phyloP scores from a whole-genome alignment of 2,113 vertebrate species.

The Barbus barbus region DNA sequence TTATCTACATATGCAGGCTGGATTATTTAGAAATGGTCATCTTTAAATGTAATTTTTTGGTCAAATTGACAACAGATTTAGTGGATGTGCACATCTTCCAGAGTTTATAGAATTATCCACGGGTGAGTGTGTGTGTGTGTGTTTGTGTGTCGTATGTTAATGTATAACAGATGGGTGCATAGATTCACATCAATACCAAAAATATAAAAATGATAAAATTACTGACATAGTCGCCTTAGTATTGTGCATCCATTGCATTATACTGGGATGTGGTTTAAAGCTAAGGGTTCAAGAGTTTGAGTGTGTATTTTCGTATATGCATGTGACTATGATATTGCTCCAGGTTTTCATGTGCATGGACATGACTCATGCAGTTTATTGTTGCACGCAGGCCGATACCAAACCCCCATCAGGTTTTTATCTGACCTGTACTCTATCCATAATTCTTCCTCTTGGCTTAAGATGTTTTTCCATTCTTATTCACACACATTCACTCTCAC shows the following conservation, averaged over 20 bases:
- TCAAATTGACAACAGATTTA: neutral
- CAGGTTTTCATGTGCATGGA: constrained; percentile 4
- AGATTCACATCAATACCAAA: neutral
- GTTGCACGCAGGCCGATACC: constrained; percentile 6
- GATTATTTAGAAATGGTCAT: neutral
- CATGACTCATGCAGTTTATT: constrained; percentile 28
- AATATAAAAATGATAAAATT: neutral
- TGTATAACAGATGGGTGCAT: neutral
- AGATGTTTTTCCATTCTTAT: no score
- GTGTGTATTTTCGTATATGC: neutral
- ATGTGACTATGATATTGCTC: neutral
- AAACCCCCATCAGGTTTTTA: constrained; percentile 32
- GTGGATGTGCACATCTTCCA: neutral
- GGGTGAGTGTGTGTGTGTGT: neutral
- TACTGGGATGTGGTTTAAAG: neutral
- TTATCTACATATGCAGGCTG: neutral
- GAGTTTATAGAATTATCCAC: neutral
- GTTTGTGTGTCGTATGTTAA: neutral
- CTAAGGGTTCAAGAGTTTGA: neutral
- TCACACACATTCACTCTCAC: no score
- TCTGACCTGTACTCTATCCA: neutral
- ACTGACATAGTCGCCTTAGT: neutral
- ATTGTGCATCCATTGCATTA: neutral
- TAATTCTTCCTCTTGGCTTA: no score
- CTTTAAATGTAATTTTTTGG: neutral